These are phyloP conservation scores for Plusia festucae DNA, from an alignment of 2,888 invertebrate genomes.

Conservation along the genomic window DNA sequence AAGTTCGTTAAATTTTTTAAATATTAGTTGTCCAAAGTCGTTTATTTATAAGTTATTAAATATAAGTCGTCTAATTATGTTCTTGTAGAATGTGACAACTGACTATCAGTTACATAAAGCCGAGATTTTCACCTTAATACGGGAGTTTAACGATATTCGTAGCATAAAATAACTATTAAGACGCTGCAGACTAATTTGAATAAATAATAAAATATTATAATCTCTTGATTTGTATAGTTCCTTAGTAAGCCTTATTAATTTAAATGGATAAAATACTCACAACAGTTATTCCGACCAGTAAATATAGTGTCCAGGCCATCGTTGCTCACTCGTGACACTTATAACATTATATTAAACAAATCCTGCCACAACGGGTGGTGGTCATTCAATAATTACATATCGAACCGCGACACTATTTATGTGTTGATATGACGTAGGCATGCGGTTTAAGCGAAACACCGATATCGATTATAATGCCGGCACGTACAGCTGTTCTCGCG, in stretches of 20 bases:
- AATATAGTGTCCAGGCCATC: slow-evolving; percentile 74
- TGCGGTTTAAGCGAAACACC: slow-evolving; percentile 59
- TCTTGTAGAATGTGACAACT: not conserved
- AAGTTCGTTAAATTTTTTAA: too few relatives aligned
- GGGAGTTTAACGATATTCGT: not conserved
- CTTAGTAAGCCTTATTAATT: slow-evolving; percentile 12
- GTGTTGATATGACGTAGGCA: slow-evolving; percentile 64
- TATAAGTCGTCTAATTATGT: too few relatives aligned
- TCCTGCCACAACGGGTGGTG: slow-evolving; percentile 57
- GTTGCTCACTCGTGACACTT: slow-evolving; percentile 58
- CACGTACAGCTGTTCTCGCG: slow-evolving; percentile 64
- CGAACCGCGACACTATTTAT: slow-evolving; percentile 68
- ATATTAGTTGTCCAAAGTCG: too few relatives aligned
- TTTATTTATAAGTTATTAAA: too few relatives aligned
- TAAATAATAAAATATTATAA: slow-evolving; percentile 17
- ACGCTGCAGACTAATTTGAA: slow-evolving; percentile 16
- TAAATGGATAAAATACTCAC: slow-evolving; percentile 65
- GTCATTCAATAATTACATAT: slow-evolving; percentile 69
- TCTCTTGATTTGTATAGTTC: not conserved
- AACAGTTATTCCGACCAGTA: slow-evolving; percentile 70
- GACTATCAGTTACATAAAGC: slow-evolving; percentile 4
- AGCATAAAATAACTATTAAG: not conserved
- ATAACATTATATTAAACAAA: slow-evolving; percentile 57
- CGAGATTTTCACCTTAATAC: not conserved
- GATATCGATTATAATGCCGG: slow-evolving; percentile 56